Evolutionary conservation across 2,797 vertebrate species (phyloP).

Genomic region (Clamator glandarius): DNA sequence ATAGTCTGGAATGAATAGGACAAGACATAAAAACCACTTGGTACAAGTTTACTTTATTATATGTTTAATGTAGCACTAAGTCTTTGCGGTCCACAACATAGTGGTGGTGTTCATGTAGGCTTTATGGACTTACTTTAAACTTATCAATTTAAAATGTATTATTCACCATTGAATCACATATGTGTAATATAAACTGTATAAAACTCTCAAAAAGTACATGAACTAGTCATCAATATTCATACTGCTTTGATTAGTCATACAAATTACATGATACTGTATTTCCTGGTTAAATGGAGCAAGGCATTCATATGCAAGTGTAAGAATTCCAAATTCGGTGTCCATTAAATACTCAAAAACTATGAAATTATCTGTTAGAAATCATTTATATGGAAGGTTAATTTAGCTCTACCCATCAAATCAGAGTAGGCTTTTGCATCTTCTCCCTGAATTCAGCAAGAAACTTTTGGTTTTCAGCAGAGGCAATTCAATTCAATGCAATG

Average conservation of each 20-base stretch:
- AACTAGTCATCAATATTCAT: background rate
- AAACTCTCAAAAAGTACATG: background rate
- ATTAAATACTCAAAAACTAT: background rate
- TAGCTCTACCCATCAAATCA: background rate
- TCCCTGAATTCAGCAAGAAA: background rate
- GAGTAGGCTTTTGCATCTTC: background rate
- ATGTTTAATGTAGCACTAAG: background rate
- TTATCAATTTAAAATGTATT: background rate
- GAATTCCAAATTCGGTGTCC: background rate
- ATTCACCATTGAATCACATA: background rate
- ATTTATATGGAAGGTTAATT: background rate
- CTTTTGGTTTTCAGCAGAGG: background rate
- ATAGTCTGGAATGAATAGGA: background rate
- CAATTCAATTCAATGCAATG: background rate
- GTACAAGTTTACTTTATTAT: background rate
- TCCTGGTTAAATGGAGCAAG: background rate
- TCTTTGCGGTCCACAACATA: background rate
- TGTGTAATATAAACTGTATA: background rate
- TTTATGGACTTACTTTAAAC: background rate
- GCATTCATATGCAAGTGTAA: background rate
- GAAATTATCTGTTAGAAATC: background rate
- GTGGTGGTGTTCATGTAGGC: background rate
- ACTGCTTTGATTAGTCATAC: background rate
- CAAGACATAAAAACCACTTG: background rate
- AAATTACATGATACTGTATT: background rate